These are phyloP conservation scores for Sylvia atricapilla DNA, from an alignment of 2,113 vertebrate species.

Conservation along the genomic window DNA sequence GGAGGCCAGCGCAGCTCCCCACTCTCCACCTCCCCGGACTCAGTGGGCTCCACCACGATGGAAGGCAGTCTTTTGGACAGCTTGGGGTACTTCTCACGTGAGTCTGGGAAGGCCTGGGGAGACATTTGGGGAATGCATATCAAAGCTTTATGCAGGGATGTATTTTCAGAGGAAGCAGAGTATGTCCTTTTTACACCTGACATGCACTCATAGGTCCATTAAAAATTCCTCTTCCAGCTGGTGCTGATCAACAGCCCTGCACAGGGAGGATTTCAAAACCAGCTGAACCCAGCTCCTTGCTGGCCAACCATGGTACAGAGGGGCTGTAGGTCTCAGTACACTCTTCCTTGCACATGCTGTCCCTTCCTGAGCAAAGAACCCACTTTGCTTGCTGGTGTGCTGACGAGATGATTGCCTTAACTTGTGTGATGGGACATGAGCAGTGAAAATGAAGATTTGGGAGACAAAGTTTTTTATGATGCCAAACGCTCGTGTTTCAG, in stretches of 20 bases:
- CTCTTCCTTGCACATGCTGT: background rate
- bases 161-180: background rate
- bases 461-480: background rate
- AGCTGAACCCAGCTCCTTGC: background rate
- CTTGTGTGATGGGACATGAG: background rate
- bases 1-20: constrained; percentile 92
- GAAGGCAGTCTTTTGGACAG: constrained; percentile 87
- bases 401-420: background rate
- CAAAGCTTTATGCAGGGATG: background rate
- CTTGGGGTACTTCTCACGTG: constrained; percentile 83
- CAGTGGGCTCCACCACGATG: constrained; percentile 86
- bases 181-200: background rate
- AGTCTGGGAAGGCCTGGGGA: constrained; percentile 80
- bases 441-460: background rate
- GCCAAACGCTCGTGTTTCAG: background rate
- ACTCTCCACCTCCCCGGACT: constrained; percentile 84
- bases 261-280: background rate
- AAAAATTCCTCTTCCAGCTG: background rate
- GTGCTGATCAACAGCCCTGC: background rate
- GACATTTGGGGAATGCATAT: background rate
- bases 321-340: background rate
- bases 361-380: background rate
- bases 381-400: background rate
- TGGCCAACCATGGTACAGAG: fast-evolving
- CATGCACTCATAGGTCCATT: background rate